Evolutionary conservation across 2,888 invertebrate species (phyloP).

Genomic region (Protophormia terraenovae): DNA sequence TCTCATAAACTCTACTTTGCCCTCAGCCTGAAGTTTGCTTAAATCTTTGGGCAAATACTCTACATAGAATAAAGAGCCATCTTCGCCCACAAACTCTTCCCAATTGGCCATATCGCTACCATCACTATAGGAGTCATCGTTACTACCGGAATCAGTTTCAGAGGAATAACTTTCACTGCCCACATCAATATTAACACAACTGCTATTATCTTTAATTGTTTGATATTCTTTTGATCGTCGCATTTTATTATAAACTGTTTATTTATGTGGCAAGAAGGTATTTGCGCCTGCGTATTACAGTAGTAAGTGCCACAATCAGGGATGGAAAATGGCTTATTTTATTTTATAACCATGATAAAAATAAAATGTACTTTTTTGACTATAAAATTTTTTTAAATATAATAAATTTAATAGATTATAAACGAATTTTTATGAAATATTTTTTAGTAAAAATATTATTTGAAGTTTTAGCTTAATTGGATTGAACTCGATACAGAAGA

Average conservation of each 20-base stretch:
- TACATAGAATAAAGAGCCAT: slow-evolving; percentile 87
- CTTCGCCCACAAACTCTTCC: slow-evolving; percentile 77
- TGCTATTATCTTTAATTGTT: slow-evolving; percentile 35
- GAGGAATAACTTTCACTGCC: slow-evolving; percentile 75
- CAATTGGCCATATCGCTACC: slow-evolving; percentile 78
- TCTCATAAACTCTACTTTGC: slow-evolving; percentile 79
- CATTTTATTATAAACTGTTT: slow-evolving; percentile 19
- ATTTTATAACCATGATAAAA: no score
- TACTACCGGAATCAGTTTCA: slow-evolving; percentile 72
- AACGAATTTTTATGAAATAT: no score
- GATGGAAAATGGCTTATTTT: no score
- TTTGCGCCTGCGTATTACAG: slow-evolving; percentile 25
- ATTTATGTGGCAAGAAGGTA: slow-evolving; percentile 8
- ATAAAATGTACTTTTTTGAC: no score
- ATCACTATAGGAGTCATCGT: slow-evolving; percentile 73
- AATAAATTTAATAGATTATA: no score
- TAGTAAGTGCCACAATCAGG: neutral
- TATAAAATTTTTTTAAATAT: no score
- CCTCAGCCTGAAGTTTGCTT: slow-evolving; percentile 73
- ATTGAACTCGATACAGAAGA: no score
- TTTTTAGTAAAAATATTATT: no score
- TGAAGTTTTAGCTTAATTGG: no score
- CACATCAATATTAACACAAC: neutral
- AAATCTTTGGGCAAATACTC: slow-evolving; percentile 81
- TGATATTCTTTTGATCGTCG: slow-evolving; percentile 44